A percentile compares a stretch with the other conserved stretches of the same genome.
These are phyloP conservation scores for Steatocranus sp. DNA, from an alignment of 2,797 vertebrate species.

Conservation along the genomic window DNA sequence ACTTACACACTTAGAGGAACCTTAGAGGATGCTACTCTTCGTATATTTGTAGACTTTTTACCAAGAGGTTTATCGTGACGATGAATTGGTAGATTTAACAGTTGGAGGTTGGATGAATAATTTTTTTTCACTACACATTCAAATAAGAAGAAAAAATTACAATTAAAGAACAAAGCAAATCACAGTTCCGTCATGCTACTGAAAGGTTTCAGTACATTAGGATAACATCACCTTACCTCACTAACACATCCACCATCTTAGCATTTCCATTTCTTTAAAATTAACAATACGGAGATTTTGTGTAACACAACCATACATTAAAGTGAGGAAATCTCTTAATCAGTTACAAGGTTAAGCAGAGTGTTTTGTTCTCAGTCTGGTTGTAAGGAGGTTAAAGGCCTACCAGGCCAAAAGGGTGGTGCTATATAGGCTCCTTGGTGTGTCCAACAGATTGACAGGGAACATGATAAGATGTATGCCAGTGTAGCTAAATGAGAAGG, in stretches of 20 bases:
- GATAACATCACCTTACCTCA: background rate
- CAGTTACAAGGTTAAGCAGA: background rate
- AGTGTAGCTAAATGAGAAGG: background rate
- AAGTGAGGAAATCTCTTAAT: background rate
- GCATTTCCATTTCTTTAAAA: background rate
- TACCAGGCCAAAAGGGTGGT: background rate
- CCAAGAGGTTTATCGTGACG: background rate
- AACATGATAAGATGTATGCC: background rate
- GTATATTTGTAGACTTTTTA: background rate
- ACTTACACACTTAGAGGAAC: background rate
- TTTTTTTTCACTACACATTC: background rate
- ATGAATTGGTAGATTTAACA: background rate
- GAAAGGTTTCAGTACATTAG: background rate
- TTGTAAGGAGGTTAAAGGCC: background rate
- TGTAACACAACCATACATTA: background rate
- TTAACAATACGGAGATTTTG: background rate
- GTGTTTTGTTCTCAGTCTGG: background rate
- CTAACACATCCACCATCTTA: background rate
- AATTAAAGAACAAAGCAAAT: background rate
- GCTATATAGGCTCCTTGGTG: background rate
- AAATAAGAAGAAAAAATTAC: background rate
- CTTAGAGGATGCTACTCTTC: rapidly evolving
- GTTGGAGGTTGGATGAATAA: background rate
- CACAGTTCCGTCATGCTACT: background rate
- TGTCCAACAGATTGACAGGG: background rate